Percentiles rank a stretch among this genome's conserved stretches.
These are phyloP conservation scores for Cisticola juncidis DNA, from an alignment of 2,113 vertebrate genomes.

Conservation along the genomic window DNA sequence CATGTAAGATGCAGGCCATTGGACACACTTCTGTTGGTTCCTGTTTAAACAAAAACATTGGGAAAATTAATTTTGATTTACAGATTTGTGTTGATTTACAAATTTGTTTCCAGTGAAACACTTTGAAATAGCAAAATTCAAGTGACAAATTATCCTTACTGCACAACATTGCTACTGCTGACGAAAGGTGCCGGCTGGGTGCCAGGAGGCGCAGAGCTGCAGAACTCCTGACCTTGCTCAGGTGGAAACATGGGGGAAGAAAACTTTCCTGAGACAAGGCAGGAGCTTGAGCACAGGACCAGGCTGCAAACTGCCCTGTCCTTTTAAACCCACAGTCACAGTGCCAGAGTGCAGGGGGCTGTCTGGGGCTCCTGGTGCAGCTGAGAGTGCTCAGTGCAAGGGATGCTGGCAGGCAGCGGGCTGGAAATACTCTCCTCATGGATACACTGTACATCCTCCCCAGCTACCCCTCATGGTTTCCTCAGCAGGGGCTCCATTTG, in stretches of 20 bases:
- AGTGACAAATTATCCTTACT: not conserved
- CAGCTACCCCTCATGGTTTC: not conserved
- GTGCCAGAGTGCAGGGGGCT: not conserved
- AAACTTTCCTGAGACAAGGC: not conserved
- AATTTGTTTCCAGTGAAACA: not conserved
- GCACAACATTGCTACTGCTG: not conserved
- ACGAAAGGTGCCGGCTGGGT: not conserved
- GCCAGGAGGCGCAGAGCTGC: not conserved
- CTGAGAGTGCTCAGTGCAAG: not conserved
- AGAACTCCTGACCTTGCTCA: not conserved
- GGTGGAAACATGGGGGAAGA: rapidly evolving
- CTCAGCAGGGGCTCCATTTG: not conserved
- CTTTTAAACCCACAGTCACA: not conserved
- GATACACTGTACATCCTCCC: rapidly evolving
- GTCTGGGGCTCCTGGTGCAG: rapidly evolving
- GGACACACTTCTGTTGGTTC: not conserved
- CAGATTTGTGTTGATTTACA: not conserved
- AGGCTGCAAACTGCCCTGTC: not conserved
- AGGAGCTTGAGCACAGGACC: not conserved
- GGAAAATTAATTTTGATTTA: not conserved
- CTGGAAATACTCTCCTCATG: not conserved
- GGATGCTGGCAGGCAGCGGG: not conserved
- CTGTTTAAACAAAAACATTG: not conserved
- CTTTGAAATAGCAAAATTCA: not conserved
- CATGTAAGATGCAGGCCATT: not conserved